phyloP scores from a whole-genome alignment of 2,888 invertebrate species.

The Apamea anceps region DNA sequence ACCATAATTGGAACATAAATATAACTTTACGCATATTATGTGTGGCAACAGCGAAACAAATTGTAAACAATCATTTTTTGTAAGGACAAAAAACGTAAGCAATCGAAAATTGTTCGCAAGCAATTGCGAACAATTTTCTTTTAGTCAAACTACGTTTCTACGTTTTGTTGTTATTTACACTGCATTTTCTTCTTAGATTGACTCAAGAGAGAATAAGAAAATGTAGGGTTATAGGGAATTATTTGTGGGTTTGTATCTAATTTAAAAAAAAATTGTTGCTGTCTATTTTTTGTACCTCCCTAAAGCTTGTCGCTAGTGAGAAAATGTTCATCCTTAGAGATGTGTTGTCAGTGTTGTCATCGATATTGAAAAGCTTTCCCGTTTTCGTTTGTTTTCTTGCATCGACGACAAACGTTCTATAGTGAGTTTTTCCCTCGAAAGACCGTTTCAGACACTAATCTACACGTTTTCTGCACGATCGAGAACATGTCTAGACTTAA shows the following conservation, averaged over 20 bases:
- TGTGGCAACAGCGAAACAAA: constrained; percentile 42
- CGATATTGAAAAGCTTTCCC: not conserved
- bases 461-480: too few relatives aligned
- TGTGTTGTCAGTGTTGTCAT: not conserved
- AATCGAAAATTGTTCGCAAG: not conserved
- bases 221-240: not conserved
- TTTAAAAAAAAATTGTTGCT: too few relatives aligned
- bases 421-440: not conserved
- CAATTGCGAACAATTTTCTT: constrained; percentile 27
- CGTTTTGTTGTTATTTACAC: not conserved
- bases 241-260: not conserved
- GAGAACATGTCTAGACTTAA: too few relatives aligned
- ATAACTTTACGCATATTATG: constrained; percentile 38
- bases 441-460: not conserved
- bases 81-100: constrained; percentile 17
- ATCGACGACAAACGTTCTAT: not conserved
- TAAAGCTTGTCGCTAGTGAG: not conserved
- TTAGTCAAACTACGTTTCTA: constrained; percentile 9
- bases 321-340: not conserved
- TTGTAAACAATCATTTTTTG: constrained; percentile 48
- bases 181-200: not conserved
- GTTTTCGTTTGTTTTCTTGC: not conserved
- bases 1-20: constrained; percentile 54
- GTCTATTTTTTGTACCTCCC: not conserved
- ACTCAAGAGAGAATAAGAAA: not conserved